Percentiles rank a stretch among this genome's conserved stretches.
phyloP scores from a whole-genome alignment of 2,113 vertebrate species.

The Callionymus lyra region DNA sequence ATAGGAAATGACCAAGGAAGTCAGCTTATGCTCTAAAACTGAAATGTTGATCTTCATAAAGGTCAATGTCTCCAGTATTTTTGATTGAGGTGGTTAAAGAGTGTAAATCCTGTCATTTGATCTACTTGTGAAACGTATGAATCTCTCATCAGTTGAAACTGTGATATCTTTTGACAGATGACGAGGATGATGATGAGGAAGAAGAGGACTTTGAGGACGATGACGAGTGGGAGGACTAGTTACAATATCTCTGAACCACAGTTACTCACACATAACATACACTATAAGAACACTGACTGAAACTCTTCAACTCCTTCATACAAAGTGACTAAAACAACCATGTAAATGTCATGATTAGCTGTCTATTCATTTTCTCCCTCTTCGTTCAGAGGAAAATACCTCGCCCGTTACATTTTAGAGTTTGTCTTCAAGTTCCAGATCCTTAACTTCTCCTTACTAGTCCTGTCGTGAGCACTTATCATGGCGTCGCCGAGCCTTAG shows the following conservation, averaged over 20 bases:
- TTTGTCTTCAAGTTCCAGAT: constrained; percentile 72
- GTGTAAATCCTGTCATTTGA: no score
- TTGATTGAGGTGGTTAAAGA: no score
- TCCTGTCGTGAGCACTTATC: no score
- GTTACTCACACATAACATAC: not conserved
- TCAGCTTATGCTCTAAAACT: no score
- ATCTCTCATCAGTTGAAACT: no score
- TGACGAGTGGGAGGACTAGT: constrained; percentile 98
- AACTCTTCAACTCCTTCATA: constrained; percentile 75
- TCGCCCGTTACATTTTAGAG: constrained; percentile 30
- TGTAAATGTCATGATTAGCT: constrained; percentile 91
- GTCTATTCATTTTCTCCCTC: constrained; percentile 97
- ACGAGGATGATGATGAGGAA: constrained; percentile 95
- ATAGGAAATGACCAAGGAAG: no score
- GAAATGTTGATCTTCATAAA: no score
- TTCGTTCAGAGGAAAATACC: constrained; percentile 45
- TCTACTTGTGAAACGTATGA: no score
- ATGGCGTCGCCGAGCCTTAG: no score
- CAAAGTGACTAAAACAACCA: constrained; percentile 82
- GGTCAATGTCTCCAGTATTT: no score
- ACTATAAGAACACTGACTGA: constrained; percentile 64
- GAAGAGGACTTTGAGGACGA: constrained; percentile 98
- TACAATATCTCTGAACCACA: not conserved
- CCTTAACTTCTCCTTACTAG: no score
- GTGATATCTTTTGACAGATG: constrained; percentile 69